A percentile compares a stretch with the other conserved stretches of the same genome.
Evolutionary conservation across 2,113 vertebrate genomes (phyloP).

Genomic region (Gadus macrocephalus): DNA sequence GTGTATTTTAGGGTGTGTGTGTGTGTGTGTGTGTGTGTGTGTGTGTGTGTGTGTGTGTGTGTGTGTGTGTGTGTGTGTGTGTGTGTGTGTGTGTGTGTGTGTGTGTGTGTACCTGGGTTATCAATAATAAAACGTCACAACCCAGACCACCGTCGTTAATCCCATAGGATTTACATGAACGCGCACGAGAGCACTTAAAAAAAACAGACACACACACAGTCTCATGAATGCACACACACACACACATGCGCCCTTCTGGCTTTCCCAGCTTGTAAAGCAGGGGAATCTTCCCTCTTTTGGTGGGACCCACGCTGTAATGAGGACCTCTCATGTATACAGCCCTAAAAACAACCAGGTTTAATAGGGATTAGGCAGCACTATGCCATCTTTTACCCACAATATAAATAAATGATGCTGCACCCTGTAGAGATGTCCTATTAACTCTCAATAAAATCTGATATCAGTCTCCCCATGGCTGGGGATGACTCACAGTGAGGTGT

Average conservation of each 20-base stretch:
- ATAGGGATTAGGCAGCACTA: conserved; percentile 47
- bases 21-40: conserved; percentile 12
- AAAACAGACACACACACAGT: conserved; percentile 8
- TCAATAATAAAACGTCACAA: conserved; percentile 46
- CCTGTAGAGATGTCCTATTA: conserved; percentile 43
- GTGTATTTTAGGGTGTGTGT: conserved; percentile 18
- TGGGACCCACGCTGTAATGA: conserved; percentile 59
- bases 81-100: conserved; percentile 9
- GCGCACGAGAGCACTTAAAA: neutral
- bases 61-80: conserved; percentile 2
- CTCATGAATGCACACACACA: conserved; percentile 10
- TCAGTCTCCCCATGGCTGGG: conserved; percentile 40
- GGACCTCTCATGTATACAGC: conserved; percentile 58
- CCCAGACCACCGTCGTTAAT: conserved; percentile 49
- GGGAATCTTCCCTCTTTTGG: conserved; percentile 52
- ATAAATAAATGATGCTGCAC: conserved; percentile 33
- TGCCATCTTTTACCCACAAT: conserved; percentile 51
- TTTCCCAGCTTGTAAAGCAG: conserved; percentile 43
- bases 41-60: neutral
- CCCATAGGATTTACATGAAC: neutral
- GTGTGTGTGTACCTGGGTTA: conserved; percentile 28
- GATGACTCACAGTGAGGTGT: conserved; percentile 10
- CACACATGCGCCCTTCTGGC: conserved; percentile 27
- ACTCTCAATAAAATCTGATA: conserved; percentile 25
- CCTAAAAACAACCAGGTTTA: conserved; percentile 57